Base-by-base conservation (phyloP, 1,140 invertebrate species). In the Drosophila ercepeae region DNA sequence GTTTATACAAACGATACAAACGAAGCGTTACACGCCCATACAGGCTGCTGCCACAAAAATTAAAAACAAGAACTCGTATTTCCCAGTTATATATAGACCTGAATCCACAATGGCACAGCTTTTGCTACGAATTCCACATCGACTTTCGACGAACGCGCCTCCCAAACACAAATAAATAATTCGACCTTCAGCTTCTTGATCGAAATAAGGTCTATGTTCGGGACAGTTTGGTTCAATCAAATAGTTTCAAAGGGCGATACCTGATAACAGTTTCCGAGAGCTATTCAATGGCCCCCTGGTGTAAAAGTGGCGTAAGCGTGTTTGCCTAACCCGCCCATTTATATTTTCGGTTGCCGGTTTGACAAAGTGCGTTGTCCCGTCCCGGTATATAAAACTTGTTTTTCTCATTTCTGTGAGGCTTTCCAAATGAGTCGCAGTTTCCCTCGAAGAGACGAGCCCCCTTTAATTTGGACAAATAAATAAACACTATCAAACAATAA, bases 11-110 rank as follows among this genome's bases (percentile, higher is more conserved):
- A 63, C 45, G 70, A 64, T 74, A 54, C 50, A 64, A 64, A 55
- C 70, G 70, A 64, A 73, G 70, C 70, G 70, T 72, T 72, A 18
- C 41, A 53, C n/a, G n/a, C n/a, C n/a, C n/a, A n/a, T n/a, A n/a
- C n/a, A n/a, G n/a, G n/a, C n/a, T n/a, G n/a, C n/a, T n/a, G n/a
- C n/a, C n/a, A n/a, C n/a, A n/a, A n/a, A n/a, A n/a, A n/a, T n/a
- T n/a, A 25, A 65, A 51, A 64, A 49, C 61, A 64, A 64, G 29
- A 64, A 48, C 60, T 48, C 19, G 19, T 19, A 25, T 42, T 45
- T 16, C 27, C 14, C 39, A 52, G 46, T 27, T 67, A 45, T 53
- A 67, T 64, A 64, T 44, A 67, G 36, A 29, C 7, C 36, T 27
- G 39, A 65, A 65, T 67, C 39, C 21, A 67, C 39, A 67, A 44